phyloP scores from a whole-genome alignment of 92 coral and sea anemone species.

The Heteractis magnifica region DNA sequence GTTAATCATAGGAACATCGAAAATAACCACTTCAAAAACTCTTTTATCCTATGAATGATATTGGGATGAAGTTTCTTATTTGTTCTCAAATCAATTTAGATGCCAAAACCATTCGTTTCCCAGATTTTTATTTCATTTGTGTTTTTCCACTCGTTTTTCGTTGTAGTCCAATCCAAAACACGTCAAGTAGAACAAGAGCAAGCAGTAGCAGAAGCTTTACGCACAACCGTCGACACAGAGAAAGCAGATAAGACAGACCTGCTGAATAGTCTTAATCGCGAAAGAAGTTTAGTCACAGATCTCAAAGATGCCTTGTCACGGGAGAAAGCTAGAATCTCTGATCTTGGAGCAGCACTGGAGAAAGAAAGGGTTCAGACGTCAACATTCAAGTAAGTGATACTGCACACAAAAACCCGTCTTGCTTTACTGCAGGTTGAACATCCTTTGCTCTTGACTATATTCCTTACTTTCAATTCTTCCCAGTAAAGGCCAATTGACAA shows the following conservation, averaged over 20 bases:
- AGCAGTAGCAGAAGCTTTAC: slow-evolving; percentile 57
- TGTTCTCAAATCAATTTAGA: no score
- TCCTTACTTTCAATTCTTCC: no score
- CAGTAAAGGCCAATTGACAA: no score
- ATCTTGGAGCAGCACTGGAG: slow-evolving; percentile 72
- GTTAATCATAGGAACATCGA: no score
- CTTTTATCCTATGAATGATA: no score
- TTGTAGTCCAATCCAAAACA: slow-evolving; percentile 65
- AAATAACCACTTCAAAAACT: no score
- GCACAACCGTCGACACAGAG: slow-evolving; percentile 55
- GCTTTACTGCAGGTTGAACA: not conserved
- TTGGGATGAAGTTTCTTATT: no score
- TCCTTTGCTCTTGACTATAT: not conserved
- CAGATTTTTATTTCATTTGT: not conserved
- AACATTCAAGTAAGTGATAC: slow-evolving; percentile 65
- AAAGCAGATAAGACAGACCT: slow-evolving; percentile 66
- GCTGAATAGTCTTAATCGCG: slow-evolving; percentile 68
- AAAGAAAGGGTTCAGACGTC: slow-evolving; percentile 76
- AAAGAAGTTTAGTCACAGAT: slow-evolving; percentile 70
- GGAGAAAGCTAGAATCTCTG: slow-evolving; percentile 68
- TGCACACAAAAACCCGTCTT: not conserved
- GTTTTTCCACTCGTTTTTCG: not conserved
- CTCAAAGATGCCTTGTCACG: slow-evolving; percentile 76
- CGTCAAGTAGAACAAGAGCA: slow-evolving; percentile 73
- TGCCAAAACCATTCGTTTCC: not conserved